Percentiles rank a stretch among this genome's conserved stretches.
phyloP scores from a whole-genome alignment of 2,888 invertebrate genomes.

The Epinotia bilunana region DNA sequence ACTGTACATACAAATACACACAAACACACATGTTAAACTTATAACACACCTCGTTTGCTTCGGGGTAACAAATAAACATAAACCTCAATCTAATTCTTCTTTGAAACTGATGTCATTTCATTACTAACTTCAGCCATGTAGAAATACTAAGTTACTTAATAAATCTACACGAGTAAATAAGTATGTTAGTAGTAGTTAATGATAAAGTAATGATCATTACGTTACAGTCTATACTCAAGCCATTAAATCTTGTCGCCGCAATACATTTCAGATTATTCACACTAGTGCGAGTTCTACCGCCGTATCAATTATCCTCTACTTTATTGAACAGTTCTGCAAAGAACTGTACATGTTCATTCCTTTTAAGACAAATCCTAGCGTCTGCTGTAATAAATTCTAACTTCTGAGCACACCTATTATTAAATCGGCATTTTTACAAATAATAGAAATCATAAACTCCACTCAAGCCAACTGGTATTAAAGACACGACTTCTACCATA shows the following conservation, averaged over 20 bases:
- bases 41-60: no score
- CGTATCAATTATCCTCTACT: conserved; percentile 38
- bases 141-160: conserved; percentile 24
- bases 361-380: conserved; percentile 41
- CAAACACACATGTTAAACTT: no score
- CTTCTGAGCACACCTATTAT: conserved; percentile 58
- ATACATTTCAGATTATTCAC: conserved; percentile 45
- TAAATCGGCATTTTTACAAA: conserved; percentile 59
- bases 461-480: conserved; percentile 59
- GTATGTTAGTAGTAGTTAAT: conserved; percentile 28
- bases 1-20: background rate
- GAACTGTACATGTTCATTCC: conserved; percentile 33
- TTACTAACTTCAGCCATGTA: background rate
- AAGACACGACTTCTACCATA: conserved; percentile 48
- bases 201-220: conserved; percentile 43
- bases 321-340: conserved; percentile 40
- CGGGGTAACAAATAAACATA: no score
- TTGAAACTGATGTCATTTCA: background rate
- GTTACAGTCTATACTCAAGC: conserved; percentile 33
- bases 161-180: conserved; percentile 33
- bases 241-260: conserved; percentile 42
- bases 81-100: background rate
- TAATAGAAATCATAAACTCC: conserved; percentile 58
- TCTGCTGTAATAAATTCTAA: conserved; percentile 59
- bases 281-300: conserved; percentile 21